Evolutionary conservation across 2,888 invertebrate genomes (phyloP), one percentile per base, ranked within the genome.

Genomic region (Cephus runcator): DNA sequence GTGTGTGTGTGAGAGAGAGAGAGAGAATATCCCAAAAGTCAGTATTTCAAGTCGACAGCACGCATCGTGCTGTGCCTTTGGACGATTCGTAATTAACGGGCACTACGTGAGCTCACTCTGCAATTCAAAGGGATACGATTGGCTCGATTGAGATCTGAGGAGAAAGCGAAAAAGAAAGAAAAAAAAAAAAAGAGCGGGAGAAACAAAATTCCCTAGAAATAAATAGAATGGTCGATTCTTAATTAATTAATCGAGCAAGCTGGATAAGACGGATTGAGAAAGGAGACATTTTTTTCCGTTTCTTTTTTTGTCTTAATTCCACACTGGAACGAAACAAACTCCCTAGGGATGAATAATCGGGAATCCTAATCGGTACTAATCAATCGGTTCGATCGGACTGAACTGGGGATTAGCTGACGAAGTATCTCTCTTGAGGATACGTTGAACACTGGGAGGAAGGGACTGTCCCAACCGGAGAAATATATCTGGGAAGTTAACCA

Each of bases 401-500:
- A 71, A 71, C 71, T 34, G 71, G 33, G 31, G 71, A 71, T 71
- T 71, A 71, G 71, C 34, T 56, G 56, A 71, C 71, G 33, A 34
- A 71, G 34, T 33, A 71, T 71, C 71, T 34, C 71, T 71, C 71
- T 71, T 30, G 71, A 71, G 71, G 71, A 71, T 31, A 71, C 33
- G 12, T 31, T 31, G 33, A 34, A 4, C 23, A 23, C 31, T 12
- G 31, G 33, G 31, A 23, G 31, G 12, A 12, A 71, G 71, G 31
- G 31, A 33, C 34, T 31, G 15, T 12, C 71, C 71, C 9, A 2
- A 71, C 71, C 30, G 15, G 31, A 34, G 31, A 30, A 71, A 71
- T 71, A 71, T 71, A 71, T 71, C 71, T 33, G 15, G 31, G 12
- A 71, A 71, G 71, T 71, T 71, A 71, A 71, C 71, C n/a, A 71